These are phyloP conservation scores for Himalopsyche kuldschensis DNA, from an alignment of 2,888 invertebrate species.

Conservation along the genomic window DNA sequence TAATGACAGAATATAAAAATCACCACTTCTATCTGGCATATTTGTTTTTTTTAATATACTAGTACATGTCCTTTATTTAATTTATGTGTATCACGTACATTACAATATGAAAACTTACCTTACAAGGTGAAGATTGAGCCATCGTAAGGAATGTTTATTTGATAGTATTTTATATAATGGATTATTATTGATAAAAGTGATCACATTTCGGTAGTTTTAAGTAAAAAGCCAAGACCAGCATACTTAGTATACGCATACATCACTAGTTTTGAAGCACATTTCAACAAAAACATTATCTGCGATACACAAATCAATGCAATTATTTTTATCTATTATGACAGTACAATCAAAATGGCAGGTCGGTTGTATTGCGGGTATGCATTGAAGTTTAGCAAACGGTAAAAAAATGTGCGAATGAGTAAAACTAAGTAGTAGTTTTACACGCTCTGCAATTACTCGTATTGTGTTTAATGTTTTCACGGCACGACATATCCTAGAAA, in stretches of 20 bases:
- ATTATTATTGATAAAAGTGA: background rate
- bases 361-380: background rate
- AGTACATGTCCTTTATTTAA: background rate
- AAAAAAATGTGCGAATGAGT: background rate
- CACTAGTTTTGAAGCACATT: background rate
- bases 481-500: background rate
- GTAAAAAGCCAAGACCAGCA: background rate
- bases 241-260: background rate
- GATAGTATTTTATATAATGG: background rate
- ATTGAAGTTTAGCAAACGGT: background rate
- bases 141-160: background rate
- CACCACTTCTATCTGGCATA: no score
- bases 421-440: background rate
- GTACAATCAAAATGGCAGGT: constrained; percentile 26
- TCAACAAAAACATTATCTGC: constrained; percentile 9
- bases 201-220: background rate
- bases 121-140: constrained; percentile 16
- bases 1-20: no score
- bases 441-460: background rate
- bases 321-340: constrained; percentile 24
- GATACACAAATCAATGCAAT: constrained; percentile 7
- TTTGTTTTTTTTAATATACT: background rate
- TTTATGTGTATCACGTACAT: background rate
- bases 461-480: background rate
- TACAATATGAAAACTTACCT: background rate